Percentiles rank a stretch among this genome's conserved stretches.
Conservation (phyloP, 2,113 vertebrate genomes). For the Motacilla tschutschensis region DNA sequence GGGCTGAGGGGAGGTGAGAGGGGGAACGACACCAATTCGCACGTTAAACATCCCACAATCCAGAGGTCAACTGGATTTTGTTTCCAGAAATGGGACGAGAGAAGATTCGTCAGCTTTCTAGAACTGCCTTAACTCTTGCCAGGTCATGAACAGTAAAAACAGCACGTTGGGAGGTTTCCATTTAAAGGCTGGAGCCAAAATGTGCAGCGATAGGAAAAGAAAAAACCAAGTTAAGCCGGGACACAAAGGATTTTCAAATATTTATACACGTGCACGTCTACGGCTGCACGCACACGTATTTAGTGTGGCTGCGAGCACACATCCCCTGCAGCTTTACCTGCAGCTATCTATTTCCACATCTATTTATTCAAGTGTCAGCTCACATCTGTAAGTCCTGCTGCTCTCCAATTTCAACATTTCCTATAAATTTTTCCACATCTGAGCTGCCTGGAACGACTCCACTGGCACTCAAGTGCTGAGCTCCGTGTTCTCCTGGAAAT, state of each 20-base stretch:
- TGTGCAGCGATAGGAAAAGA: not conserved
- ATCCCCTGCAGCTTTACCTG: not conserved
- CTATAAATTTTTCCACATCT: not conserved
- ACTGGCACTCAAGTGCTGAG: not conserved
- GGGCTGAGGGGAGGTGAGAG: not conserved
- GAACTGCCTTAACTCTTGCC: slow-evolving; percentile 8
- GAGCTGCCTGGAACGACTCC: not conserved
- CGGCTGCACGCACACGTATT: not conserved
- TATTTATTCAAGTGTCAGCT: not conserved
- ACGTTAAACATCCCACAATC: not conserved
- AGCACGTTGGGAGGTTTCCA: not conserved
- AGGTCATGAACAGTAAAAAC: slow-evolving; percentile 1
- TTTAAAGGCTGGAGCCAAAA: slow-evolving; percentile 6
- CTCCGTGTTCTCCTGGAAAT: not conserved
- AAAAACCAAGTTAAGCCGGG: not conserved
- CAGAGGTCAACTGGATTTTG: not conserved
- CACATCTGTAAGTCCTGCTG: not conserved
- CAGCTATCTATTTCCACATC: not conserved
- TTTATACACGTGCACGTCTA: not conserved
- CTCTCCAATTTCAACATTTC: not conserved
- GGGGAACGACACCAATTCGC: not conserved
- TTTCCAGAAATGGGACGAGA: not conserved
- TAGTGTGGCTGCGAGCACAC: not conserved
- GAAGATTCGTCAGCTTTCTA: not conserved
- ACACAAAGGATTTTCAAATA: not conserved